A percentile compares a stretch with the other conserved stretches of the same genome.
Evolutionary conservation across 2,113 vertebrate species (phyloP).

Genomic region (Anhinga anhinga): DNA sequence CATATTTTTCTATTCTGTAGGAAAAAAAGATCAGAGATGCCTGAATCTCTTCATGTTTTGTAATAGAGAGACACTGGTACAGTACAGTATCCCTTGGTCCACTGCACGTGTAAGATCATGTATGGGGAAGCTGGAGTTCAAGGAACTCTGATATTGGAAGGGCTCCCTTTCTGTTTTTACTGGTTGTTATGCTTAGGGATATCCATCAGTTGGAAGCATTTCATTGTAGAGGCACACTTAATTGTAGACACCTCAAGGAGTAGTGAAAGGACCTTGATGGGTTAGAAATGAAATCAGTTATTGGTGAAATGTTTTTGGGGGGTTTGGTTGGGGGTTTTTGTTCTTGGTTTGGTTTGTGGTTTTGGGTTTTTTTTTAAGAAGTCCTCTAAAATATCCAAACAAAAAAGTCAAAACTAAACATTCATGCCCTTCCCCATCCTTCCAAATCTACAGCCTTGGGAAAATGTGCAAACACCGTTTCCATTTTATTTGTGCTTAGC

Average conservation of each 20-base stretch:
- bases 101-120: neutral
- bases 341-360: too few species aligned
- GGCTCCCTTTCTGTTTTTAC: neutral
- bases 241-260: neutral
- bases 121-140: neutral
- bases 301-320: neutral
- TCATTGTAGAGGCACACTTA: neutral
- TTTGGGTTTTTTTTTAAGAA: neutral
- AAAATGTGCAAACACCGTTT: neutral
- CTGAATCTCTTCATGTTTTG: neutral
- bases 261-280: neutral
- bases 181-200: neutral
- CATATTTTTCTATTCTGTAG: neutral
- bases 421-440: neutral
- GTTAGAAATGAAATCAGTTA: neutral
- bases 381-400: neutral
- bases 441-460: neutral
- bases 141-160: neutral
- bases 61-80: neutral
- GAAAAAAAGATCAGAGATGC: neutral
- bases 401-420: neutral
- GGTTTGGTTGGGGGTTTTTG: neutral
- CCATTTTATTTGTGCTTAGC: neutral
- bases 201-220: neutral
- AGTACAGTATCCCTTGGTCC: neutral